phyloP scores from a whole-genome alignment of 2,797 vertebrate species.

The Pipistrellus nathusii region DNA sequence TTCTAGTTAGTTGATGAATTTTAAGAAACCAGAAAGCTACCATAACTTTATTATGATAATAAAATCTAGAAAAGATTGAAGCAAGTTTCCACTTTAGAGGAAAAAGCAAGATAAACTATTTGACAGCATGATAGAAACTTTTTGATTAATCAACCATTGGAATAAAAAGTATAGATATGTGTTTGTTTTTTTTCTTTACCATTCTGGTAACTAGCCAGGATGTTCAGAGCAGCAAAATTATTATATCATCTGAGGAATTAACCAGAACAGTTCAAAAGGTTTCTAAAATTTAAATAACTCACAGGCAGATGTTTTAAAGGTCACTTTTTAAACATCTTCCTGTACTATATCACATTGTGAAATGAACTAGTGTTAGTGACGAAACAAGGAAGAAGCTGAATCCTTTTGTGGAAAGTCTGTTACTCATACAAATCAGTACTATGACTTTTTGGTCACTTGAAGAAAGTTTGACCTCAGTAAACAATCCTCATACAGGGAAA shows the following conservation, averaged over 20 bases:
- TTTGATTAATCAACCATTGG: background rate
- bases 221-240: background rate
- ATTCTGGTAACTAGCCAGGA: background rate
- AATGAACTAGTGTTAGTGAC: background rate
- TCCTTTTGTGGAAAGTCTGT: background rate
- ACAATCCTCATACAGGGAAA: background rate
- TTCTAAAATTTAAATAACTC: background rate
- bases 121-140: background rate
- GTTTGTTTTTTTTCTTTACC: background rate
- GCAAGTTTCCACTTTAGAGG: background rate
- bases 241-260: background rate
- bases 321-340: background rate
- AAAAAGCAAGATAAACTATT: background rate
- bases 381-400: background rate
- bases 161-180: background rate
- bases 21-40: background rate
- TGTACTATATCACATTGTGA: background rate
- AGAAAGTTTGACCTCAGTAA: background rate
- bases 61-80: background rate
- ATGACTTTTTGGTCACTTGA: background rate
- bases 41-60: background rate
- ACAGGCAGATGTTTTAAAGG: slow-evolving; percentile 4
- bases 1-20: slow-evolving; percentile 31
- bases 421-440: background rate
- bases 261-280: background rate